Base-by-base conservation (phyloP, 2,113 vertebrate genomes). In the Puffinus mauretanicus region DNA sequence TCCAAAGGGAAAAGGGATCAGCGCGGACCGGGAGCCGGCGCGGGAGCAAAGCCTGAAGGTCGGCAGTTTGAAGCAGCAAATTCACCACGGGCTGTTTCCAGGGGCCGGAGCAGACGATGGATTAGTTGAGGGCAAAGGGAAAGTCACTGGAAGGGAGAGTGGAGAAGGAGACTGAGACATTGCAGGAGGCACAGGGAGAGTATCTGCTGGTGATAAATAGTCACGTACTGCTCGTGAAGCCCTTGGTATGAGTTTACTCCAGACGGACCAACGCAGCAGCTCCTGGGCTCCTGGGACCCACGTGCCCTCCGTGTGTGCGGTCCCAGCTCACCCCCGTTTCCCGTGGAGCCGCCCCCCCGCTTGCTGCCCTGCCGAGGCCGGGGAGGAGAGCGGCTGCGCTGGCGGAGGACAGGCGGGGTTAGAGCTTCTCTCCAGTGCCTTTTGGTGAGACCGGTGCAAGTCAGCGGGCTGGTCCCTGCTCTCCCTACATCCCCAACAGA, bases 21-120 rank as follows among this genome's bases (percentile, higher is more conserved):
- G 6, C 0, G 0, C 1, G 1, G 73, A 76, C 70, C 0, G 0
- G 84, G 81, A 96, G 73, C 65, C 6, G 0, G 32, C 4, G 10
- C 1, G 2, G 36, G 82, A 90, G 89, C 82, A 62, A 44, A 76
- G 87, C 71, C 94, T 85, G 92, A 96, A 93, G 71, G 87, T 88
- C 49, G 0, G 47, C 69, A 27, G 47, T 47, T 20, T 67, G 9
- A 67, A 90, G 44, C 78, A 86, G 81, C 75, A 77, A 71, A 89
- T 22, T 17, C 73, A 57, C 61, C 73, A 36, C 0, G 0, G 77
- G 79, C 61, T 64, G 19, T 22, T 92, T 76, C 42, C 91, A 60
- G 42, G 32, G 66, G 29, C 77, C 0, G 1, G 67, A 49, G 51
- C 46, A 61, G 57, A 66, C 62, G 93, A 90, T 80, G 92, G 82